Evolutionary conservation across 2,113 vertebrate species (phyloP), one percentile per base, ranked within the genome.

Genomic region (Nettapus auritus): DNA sequence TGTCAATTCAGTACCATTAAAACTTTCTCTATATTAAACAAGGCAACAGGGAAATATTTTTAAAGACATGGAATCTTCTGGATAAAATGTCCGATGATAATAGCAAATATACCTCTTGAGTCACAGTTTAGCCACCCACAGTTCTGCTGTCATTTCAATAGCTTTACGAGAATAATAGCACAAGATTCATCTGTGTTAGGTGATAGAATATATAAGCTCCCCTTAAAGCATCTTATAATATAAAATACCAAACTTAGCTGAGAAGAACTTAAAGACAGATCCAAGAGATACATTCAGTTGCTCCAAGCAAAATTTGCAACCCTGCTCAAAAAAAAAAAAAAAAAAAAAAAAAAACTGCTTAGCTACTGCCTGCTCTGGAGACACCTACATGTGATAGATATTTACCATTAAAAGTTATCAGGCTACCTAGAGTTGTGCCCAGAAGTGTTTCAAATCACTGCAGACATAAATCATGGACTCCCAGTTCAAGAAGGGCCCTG

Each of bases 21-120:
- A 96, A 86, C 40, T 82, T 96, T n/a, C 31, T 85, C 33, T 40
- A 42, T 48, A 46, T 14, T 94, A 96, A 96, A 94, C 62, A 60
- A 94, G 42, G n/a, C 21, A 33, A 8, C n/a, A 8, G 20, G 46
- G 36, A 83, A 97, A 95, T 64, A 52, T n/a, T 68, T 93, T 89
- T 55, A 10, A 95, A 96, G 81, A 67, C 36, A 82, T 93, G 63
- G 33, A 95, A 78, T 81, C 55, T 71, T 84, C 13, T 82, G 44
- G 33, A 59, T 91, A 81, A 93, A 95, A 85, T 85, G 57, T 44
- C 55, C 76, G 76, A 34, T 48, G 29, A 38, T 69, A 22, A 38
- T 73, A 55, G 22, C 69, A 85, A 74, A 67, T 66, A 88, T 28
- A 34, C 62, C 14, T 81, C 57, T 90, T 93, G 78, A 84, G n/a